Evolutionary conservation across 2,888 invertebrate species (phyloP).

Genomic region (Malachius bipustulatus): DNA sequence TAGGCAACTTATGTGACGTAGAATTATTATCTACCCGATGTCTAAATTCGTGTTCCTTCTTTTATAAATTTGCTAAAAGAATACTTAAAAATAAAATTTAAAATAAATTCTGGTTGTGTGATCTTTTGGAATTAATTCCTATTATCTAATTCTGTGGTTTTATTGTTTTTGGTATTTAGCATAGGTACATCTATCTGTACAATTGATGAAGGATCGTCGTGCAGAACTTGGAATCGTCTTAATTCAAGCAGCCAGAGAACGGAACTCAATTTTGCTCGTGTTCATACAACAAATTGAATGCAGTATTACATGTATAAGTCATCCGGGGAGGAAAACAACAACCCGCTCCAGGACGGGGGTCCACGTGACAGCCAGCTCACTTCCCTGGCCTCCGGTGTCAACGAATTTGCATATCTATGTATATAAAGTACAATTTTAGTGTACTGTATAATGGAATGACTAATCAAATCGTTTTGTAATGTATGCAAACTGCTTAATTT

Average conservation of each 20-base stretch:
- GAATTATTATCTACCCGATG: not conserved
- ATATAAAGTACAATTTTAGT: constrained; percentile 26
- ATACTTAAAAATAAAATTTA: no score
- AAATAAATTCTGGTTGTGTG: no score
- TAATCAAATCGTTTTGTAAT: constrained; percentile 24
- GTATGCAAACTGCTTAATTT: constrained; percentile 25
- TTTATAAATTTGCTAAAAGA: no score
- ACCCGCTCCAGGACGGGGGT: constrained; percentile 21
- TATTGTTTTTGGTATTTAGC: no score
- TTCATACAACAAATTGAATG: constrained; percentile 29
- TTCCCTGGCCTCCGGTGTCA: constrained; percentile 15
- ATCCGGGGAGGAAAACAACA: constrained; percentile 21
- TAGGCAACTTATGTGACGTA: not conserved
- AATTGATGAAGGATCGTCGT: no score
- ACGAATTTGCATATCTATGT: constrained; percentile 28
- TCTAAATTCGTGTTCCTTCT: constrained; percentile 13
- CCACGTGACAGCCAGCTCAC: constrained; percentile 10
- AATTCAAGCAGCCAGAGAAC: no score
- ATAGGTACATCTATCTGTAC: no score
- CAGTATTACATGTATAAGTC: constrained; percentile 26
- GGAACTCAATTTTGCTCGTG: constrained; percentile 18
- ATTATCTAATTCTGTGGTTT: constrained; percentile 29
- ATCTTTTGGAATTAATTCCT: no score
- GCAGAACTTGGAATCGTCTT: no score
- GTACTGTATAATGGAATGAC: constrained; percentile 23